Conservation (phyloP, 1,140 invertebrate species). For the Pseudoatta argentina region DNA sequence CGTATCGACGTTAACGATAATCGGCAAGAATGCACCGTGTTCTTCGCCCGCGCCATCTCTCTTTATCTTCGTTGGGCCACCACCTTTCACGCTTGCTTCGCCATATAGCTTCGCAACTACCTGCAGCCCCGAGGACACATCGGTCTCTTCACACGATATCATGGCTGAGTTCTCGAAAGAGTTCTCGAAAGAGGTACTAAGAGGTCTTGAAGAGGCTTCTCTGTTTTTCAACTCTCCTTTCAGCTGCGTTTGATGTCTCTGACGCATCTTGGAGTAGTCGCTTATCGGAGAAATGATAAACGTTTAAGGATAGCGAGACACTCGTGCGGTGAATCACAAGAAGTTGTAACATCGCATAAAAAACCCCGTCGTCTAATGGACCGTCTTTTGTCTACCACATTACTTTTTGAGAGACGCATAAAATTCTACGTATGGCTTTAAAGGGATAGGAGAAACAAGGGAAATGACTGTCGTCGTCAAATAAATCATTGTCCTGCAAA, state of each 20-base stretch:
- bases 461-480: background rate
- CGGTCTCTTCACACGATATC: conserved; percentile 18
- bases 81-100: conserved; percentile 13
- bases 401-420: background rate
- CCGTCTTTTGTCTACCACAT: conserved; percentile 13
- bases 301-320: conserved; percentile 6
- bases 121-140: conserved; percentile 36
- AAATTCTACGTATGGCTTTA: background rate
- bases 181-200: conserved; percentile 21
- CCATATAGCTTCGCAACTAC: conserved; percentile 11
- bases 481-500: background rate
- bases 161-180: conserved; percentile 28
- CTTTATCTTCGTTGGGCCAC: conserved; percentile 40
- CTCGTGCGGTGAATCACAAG: background rate
- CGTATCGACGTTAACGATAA: conserved; percentile 70
- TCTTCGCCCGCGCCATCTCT: conserved; percentile 3
- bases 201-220: conserved; percentile 19
- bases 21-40: conserved; percentile 63
- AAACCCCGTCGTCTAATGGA: conserved; percentile 32
- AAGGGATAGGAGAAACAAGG: background rate
- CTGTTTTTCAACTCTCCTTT: conserved; percentile 41
- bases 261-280: background rate
- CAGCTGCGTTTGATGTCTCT: conserved; percentile 25
- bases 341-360: background rate
- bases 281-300: conserved; percentile 54